phyloP scores from a whole-genome alignment of 2,888 invertebrate genomes.

The Stegana nigrithorax region DNA sequence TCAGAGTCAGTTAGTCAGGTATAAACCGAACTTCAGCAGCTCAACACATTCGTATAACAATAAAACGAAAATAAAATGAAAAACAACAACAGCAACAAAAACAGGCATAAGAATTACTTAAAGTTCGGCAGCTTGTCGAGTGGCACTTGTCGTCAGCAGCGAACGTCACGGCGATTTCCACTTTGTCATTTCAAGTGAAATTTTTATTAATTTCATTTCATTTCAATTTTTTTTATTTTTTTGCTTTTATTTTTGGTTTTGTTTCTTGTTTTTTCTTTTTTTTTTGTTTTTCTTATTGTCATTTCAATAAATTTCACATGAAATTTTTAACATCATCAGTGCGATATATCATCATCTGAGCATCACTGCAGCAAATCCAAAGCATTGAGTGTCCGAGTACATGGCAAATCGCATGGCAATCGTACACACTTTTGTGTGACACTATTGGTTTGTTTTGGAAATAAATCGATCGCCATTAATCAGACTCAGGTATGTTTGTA shows the following conservation, averaged over 20 bases:
- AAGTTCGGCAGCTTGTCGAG: conserved; percentile 63
- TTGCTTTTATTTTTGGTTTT: not conserved
- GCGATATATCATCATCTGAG: conserved; percentile 12
- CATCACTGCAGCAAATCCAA: conserved; percentile 35
- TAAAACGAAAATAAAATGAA: too few relatives aligned
- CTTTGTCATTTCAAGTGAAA: conserved; percentile 64
- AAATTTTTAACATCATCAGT: not conserved
- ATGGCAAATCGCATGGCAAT: too few relatives aligned
- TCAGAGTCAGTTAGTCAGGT: conserved; percentile 18
- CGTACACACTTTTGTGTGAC: conserved; percentile 24
- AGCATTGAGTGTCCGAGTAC: conserved; percentile 43
- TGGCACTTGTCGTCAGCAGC: conserved; percentile 58
- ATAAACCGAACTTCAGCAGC: conserved; percentile 1
- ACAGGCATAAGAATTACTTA: conserved; percentile 29
- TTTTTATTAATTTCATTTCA: conserved; percentile 63
- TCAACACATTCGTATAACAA: not conserved
- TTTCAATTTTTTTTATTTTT: conserved; percentile 8
- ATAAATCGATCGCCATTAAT: conserved; percentile 56
- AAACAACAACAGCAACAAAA: conserved; percentile 29
- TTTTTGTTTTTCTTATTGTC: not conserved
- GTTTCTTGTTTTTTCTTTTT: not conserved
- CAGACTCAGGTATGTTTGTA: too few relatives aligned
- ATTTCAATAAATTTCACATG: not conserved
- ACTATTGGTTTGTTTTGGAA: conserved; percentile 23
- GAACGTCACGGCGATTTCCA: conserved; percentile 61